Base-by-base conservation (phyloP, 2,113 vertebrate genomes). In the Lates calcarifer region DNA sequence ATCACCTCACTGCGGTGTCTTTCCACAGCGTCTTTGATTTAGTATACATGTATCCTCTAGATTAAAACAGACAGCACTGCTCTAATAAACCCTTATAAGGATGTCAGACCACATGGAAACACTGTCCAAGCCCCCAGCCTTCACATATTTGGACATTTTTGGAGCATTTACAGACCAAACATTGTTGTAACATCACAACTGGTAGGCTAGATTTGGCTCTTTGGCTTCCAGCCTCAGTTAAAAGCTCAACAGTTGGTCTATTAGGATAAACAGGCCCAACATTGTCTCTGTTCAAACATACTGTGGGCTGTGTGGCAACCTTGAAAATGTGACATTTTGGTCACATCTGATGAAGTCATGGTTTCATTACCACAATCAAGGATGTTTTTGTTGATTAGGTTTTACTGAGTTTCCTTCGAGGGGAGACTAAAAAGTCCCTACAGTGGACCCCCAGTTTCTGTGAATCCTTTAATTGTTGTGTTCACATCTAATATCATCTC, bases 161-260 rank as follows among this genome's bases (percentile, higher is more conserved):
- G 64, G 56, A 77, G 60, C 61, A 31, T 74, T 77, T 33, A 77
- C 71, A 84, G 70, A 68, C 64, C 60, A 86, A 84, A 91, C 74
- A 85, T 57, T 77, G 79, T 71, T 79, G 8, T 24, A 72, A 66
- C 55, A 39, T 76, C 47, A 67, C 73, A 29, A 53, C 72, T 65
- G 37, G 9, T 64, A 17, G 20, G 37, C 12, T 64, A 17, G 20
- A 28, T 10, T 68, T 9, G 0, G 24, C 39, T 43, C 58, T 74
- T 13, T 65, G 66, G 26, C 41, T 58, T 68, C 33, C 1, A 60
- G 65, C 77, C 17, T 18, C n/a, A 10, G 67, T 15, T 18, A 17
- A 57, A 77, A 69, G 3, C n/a, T 62, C 62, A 28, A 62, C 55
- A 58, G 55, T 37, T 15, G 43, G n/a, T 74, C 39, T 73, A 5